Conservation (phyloP, 2,113 vertebrate species). For the Fulica atra region DNA sequence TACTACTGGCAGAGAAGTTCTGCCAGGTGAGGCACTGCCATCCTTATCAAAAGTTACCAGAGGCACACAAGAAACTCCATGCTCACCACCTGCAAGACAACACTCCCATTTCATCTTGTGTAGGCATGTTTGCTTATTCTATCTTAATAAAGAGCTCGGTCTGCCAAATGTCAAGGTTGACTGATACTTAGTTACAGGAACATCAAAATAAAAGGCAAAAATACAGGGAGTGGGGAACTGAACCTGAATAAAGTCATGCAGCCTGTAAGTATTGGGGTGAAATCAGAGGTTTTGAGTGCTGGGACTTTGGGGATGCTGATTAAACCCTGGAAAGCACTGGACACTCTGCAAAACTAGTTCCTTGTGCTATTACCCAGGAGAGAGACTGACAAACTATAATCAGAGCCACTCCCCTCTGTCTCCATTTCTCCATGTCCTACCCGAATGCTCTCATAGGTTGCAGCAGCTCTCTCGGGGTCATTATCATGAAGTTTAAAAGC, state of each 20-base stretch:
- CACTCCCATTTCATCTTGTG: neutral
- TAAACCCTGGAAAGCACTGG: neutral
- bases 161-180: neutral
- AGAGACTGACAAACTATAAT: neutral
- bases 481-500: conserved; percentile 92
- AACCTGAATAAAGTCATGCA: neutral
- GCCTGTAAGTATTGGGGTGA: neutral
- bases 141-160: neutral
- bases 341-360: neutral
- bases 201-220: neutral
- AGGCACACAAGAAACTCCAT: neutral
- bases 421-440: conserved; percentile 72
- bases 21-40: neutral
- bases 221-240: neutral
- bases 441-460: conserved; percentile 92
- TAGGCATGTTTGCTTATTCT: neutral
- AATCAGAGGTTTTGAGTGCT: neutral
- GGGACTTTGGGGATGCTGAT: neutral
- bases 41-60: neutral
- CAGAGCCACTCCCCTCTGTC: neutral
- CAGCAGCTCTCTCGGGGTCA: conserved; percentile 91
- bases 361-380: neutral
- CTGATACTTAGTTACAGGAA: neutral
- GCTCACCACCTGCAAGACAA: neutral
- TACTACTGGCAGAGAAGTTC: neutral